phyloP scores from a whole-genome alignment of 2,888 invertebrate genomes.

The Myathropa florea region DNA sequence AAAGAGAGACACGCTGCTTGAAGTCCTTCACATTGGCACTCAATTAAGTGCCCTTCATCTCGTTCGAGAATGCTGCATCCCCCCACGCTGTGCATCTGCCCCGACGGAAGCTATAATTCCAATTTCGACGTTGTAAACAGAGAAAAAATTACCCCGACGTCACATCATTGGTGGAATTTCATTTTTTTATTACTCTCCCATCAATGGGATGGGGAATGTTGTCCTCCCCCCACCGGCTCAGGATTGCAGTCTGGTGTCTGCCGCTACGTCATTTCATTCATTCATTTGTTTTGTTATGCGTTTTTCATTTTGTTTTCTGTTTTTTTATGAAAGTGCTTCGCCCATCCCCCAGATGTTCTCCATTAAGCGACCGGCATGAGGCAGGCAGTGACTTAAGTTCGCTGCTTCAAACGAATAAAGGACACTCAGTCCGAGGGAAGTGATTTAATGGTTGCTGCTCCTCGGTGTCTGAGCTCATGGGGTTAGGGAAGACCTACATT shows the following conservation, averaged over 20 bases:
- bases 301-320: neutral
- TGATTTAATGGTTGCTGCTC: slow-evolving; percentile 51
- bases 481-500: slow-evolving; percentile 46
- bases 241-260: neutral
- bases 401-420: slow-evolving; percentile 20
- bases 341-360: slow-evolving; percentile 53
- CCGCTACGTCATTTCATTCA: slow-evolving; percentile 47
- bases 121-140: slow-evolving; percentile 45
- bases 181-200: slow-evolving; percentile 35
- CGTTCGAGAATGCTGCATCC: neutral
- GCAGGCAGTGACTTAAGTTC: neutral
- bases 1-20: slow-evolving; percentile 20
- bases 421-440: slow-evolving; percentile 34
- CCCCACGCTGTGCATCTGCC: neutral
- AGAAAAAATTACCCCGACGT: slow-evolving; percentile 23
- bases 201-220: too few species aligned
- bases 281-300: slow-evolving; percentile 15
- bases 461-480: neutral
- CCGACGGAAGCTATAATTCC: slow-evolving; percentile 47
- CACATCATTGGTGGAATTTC: neutral
- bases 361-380: slow-evolving; percentile 16
- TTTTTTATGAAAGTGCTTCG: slow-evolving; percentile 22
- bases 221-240: too few species aligned
- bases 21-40: slow-evolving; percentile 31
- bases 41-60: slow-evolving; percentile 24